Percentiles rank a stretch among this genome's conserved stretches.
Evolutionary conservation across 2,888 invertebrate species (phyloP).

Genomic region (Spodoptera picta): DNA sequence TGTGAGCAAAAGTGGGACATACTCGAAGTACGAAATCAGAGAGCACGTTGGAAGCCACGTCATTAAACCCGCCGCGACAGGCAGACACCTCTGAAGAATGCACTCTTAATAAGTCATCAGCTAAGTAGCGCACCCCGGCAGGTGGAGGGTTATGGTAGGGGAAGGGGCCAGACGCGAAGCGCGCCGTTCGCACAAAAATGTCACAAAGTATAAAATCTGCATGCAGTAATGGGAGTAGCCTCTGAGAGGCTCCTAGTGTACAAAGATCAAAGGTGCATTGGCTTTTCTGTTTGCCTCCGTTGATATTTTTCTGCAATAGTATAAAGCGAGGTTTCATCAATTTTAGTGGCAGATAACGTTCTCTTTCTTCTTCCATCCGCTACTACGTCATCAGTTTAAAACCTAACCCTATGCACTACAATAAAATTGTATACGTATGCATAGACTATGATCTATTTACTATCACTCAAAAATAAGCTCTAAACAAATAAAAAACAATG

Average conservation of each 20-base stretch:
- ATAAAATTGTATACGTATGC: no score
- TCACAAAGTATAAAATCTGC: constrained; percentile 88
- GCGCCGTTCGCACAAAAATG: constrained; percentile 83
- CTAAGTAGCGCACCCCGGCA: constrained; percentile 79
- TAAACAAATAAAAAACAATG: constrained; percentile 24
- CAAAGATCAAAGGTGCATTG: constrained; percentile 79
- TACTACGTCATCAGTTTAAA: no score
- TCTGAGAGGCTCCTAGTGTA: constrained; percentile 77
- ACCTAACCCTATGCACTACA: no score
- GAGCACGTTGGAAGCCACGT: constrained; percentile 73
- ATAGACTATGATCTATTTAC: no score
- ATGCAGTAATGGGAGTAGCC: constrained; percentile 85
- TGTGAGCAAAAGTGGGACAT: constrained; percentile 79
- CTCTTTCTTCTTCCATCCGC: neutral
- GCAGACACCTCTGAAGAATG: constrained; percentile 88
- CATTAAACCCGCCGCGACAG: constrained; percentile 85
- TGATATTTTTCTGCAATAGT: constrained; percentile 57
- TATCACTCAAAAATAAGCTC: neutral
- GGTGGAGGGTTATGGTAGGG: constrained; percentile 20
- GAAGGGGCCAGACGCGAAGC: constrained; percentile 52
- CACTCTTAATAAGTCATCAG: constrained; percentile 89
- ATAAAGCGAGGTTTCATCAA: constrained; percentile 33
- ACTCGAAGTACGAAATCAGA: constrained; percentile 74
- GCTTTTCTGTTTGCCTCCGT: constrained; percentile 65
- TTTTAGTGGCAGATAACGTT: constrained; percentile 9